phyloP scores from a whole-genome alignment of 2,113 vertebrate species.

The Bujurquina vittata region DNA sequence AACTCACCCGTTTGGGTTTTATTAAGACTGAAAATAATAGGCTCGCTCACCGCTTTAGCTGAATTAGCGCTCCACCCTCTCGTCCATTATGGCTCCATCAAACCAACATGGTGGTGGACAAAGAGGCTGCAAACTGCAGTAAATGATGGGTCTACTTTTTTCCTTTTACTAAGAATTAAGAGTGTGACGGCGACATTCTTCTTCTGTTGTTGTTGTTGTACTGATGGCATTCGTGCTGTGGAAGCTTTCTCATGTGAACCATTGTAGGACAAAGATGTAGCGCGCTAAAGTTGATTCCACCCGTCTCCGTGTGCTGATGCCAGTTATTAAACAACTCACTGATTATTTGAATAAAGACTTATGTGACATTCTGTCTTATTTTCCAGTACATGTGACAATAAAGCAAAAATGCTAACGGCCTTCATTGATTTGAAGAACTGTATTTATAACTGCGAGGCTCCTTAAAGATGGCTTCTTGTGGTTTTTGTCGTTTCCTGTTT shows the following conservation, averaged over 20 bases:
- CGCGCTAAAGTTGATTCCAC: background rate
- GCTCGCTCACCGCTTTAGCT: background rate
- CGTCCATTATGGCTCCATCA: background rate
- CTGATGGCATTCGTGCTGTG: constrained; percentile 4
- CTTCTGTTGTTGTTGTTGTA: constrained; percentile 5
- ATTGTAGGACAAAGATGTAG: constrained; percentile 7
- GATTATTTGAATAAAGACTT: constrained; percentile 1
- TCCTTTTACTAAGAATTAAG: background rate
- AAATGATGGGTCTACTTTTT: background rate
- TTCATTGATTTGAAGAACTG: background rate
- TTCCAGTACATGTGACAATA: background rate
- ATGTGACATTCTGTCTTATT: background rate
- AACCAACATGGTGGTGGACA: background rate
- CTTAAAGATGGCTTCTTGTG: background rate
- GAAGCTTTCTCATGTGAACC: constrained; percentile 5
- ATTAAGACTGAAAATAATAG: background rate
- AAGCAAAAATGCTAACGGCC: background rate
- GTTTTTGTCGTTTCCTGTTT: background rate
- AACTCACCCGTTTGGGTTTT: background rate
- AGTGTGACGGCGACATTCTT: background rate
- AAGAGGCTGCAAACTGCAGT: background rate
- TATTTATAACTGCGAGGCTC: background rate
- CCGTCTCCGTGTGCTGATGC: background rate
- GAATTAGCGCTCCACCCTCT: background rate
- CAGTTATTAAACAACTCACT: background rate